phyloP scores from a whole-genome alignment of 2,888 invertebrate genomes.

The Pantelozetes paolii region DNA sequence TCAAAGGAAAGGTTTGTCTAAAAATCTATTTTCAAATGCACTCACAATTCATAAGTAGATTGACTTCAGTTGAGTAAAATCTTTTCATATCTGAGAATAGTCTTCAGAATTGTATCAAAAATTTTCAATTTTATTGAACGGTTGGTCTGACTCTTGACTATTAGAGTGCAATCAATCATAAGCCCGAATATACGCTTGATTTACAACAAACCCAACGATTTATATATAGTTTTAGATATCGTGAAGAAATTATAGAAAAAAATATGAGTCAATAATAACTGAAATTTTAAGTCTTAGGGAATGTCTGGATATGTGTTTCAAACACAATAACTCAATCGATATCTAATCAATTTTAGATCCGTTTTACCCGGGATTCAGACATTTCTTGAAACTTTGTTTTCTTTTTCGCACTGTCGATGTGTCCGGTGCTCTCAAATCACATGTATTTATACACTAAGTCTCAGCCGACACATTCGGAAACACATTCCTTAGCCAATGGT shows the following conservation, averaged over 20 bases:
- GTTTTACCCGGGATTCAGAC: background rate
- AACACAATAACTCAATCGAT: conserved; percentile 13
- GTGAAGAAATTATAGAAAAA: background rate
- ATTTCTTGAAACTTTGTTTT: background rate
- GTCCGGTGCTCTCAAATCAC: background rate
- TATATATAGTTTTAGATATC: conserved; percentile 12
- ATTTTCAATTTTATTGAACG: too few relatives aligned
- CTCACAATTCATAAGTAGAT: too few relatives aligned
- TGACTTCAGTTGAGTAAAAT: too few relatives aligned
- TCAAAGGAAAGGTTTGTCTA: background rate
- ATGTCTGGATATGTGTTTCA: background rate
- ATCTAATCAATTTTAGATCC: conserved; percentile 23
- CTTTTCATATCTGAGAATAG: too few relatives aligned
- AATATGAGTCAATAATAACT: conserved; percentile 27
- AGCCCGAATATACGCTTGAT: background rate
- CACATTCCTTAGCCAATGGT: background rate
- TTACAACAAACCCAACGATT: background rate
- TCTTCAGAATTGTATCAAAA: too few relatives aligned
- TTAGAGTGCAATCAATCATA: conserved; percentile 30
- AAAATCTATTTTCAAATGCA: background rate
- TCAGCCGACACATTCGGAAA: background rate
- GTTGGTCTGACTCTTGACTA: background rate
- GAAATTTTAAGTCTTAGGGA: conserved; percentile 15
- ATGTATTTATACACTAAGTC: conserved; percentile 3
- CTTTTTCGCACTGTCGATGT: background rate